Evolutionary conservation across 2,888 invertebrate species (phyloP), one percentile per base, ranked within the genome.

Genomic region (Pyrgus malvae): DNA sequence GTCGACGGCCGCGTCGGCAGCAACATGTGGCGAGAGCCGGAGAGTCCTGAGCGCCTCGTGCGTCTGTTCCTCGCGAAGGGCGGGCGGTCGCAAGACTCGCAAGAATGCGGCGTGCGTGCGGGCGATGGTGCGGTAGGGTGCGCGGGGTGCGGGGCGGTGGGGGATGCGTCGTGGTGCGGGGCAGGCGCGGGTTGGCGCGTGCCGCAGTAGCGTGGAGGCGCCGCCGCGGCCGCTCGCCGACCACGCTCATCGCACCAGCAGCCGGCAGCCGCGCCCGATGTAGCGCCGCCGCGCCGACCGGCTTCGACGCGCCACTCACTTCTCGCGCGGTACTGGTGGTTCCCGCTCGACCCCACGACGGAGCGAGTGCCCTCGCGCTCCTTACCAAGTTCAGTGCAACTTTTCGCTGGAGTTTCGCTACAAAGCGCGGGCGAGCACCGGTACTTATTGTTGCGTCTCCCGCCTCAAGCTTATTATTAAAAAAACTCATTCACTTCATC

Each of bases 91-190:
- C n/a, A n/a, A n/a, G n/a, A n/a, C n/a, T 78, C 74, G 83, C 80
- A 84, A 81, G 84, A 83, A 85, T 87, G 86, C 85, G 87, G 85
- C 82, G 86, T 86, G 88, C 87, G 88, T 86, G 87, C 79, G 81
- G 83, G 69, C 60, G 75, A 72, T 68, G 60, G 76, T 71, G 77
- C 72, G 68, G 69, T 68, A 71, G 68, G 69, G 55, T 66, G 65
- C 45, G 60, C 57, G 67, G 58, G 50, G 62, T 41, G 61, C 50
- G 60, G 58, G 60, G 64, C 56, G 59, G 63, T 62, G 63, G 63
- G 69, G 71, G 76, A 76, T 77, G 81, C 79, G 79, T 78, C 72
- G 75, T 65, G 64, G 72, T 64, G 71, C 67, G 70, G 65, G 65
- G 65, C 62, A 60, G 72, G 66, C 71, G 73, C 78, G 72, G 74